phyloP scores from a whole-genome alignment of 1,140 invertebrate species.

The Chrysoperla carnea region DNA sequence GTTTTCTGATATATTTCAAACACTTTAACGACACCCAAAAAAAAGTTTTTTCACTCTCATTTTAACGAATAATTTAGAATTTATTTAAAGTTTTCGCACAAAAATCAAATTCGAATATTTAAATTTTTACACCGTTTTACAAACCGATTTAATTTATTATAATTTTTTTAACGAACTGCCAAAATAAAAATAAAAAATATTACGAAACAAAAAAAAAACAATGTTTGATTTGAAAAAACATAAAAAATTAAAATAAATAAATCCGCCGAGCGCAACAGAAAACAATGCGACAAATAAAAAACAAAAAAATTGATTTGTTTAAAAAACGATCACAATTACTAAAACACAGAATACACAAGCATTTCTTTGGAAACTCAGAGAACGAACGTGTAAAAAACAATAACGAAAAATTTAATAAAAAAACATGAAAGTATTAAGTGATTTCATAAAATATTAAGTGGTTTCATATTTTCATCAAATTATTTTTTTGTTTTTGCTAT shows the following conservation, averaged over 20 bases:
- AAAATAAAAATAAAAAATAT: background rate
- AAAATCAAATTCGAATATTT: background rate
- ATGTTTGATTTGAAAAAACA: background rate
- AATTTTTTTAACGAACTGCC: background rate
- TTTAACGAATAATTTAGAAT: too few species aligned
- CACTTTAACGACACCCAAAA: too few species aligned
- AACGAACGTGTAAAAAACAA: background rate
- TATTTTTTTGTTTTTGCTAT: too few species aligned
- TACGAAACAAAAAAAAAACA: background rate
- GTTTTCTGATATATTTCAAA: too few species aligned
- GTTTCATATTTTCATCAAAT: too few species aligned
- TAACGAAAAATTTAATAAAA: background rate
- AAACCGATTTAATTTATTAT: background rate
- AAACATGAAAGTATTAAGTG: too few species aligned
- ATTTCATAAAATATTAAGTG: too few species aligned
- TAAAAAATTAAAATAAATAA: background rate
- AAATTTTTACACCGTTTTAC: background rate
- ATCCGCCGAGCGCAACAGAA: constrained; percentile 5
- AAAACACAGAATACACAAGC: background rate
- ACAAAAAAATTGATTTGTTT: background rate
- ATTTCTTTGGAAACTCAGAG: background rate
- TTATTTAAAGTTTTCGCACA: too few species aligned
- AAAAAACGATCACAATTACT: background rate
- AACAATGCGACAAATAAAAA: constrained; percentile 3
- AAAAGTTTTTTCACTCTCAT: too few species aligned